These are phyloP conservation scores for Punctoribates punctum DNA, from an alignment of 2,888 invertebrate species.

Conservation along the genomic window DNA sequence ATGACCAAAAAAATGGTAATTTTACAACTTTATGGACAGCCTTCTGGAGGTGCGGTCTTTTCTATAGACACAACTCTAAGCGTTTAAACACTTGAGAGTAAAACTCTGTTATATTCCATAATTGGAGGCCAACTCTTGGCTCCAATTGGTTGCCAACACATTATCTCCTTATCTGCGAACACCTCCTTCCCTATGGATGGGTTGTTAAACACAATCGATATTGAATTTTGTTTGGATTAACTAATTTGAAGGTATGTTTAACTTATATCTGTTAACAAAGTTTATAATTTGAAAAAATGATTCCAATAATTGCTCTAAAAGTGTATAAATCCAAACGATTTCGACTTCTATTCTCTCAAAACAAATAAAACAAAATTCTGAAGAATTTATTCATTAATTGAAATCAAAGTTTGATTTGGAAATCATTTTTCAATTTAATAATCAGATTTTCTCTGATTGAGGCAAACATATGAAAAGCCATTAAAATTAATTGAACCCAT, in stretches of 20 bases:
- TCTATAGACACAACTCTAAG: neutral
- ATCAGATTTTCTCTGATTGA: too few relatives aligned
- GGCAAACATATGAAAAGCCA: too few relatives aligned
- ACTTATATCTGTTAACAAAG: neutral
- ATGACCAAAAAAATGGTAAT: conserved; percentile 11
- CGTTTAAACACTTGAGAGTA: neutral
- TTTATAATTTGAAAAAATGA: neutral
- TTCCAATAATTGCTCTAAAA: neutral
- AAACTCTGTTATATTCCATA: conserved; percentile 18
- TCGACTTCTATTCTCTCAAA: too few relatives aligned
- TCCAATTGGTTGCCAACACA: conserved; percentile 15
- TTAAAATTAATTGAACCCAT: too few relatives aligned
- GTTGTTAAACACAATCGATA: conserved; percentile 23
- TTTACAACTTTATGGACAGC: conserved; percentile 11
- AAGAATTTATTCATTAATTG: too few relatives aligned
- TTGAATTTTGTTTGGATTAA: neutral
- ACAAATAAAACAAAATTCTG: too few relatives aligned
- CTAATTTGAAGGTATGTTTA: conserved; percentile 22
- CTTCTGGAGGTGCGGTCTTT: conserved; percentile 16
- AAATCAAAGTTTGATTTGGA: too few relatives aligned
- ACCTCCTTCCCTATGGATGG: conserved; percentile 9
- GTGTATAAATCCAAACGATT: too few relatives aligned
- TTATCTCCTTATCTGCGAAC: neutral
- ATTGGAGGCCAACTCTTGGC: conserved; percentile 15
- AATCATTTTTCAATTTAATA: too few relatives aligned